Evolutionary conservation across 2,888 invertebrate genomes (phyloP), one percentile per base, ranked within the genome.

Genomic region (Lypha dubia): DNA sequence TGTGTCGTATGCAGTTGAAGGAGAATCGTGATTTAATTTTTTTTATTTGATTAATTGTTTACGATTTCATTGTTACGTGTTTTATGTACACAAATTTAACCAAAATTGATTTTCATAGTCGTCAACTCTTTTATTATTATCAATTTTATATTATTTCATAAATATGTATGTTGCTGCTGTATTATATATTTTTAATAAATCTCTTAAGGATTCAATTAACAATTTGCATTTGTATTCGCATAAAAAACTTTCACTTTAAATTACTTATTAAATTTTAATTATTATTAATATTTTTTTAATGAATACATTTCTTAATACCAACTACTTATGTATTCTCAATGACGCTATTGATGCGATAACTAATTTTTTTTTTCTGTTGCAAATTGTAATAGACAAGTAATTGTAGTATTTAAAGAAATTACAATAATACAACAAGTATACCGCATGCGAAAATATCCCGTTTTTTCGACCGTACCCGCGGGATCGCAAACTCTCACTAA

Each of bases 401-500:
- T 56, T 65, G 56, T 41, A 35, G 56, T 41, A 35, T 44, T 62
- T 1, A 51, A 60, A 35, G 17, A 32, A 56, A 75, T 46, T 68
- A 56, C 38, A 56, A 46, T 58, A 44, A 44, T 28, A 49, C 46
- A 65, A 51, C 5, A 28, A 5, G 58, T 73, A 70, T 60, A 56
- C 28, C 62, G 65, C 38, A 49, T 44, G 17, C 73, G 35, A 76
- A 74, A 58, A 65, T 70, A 87, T 88, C 88, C 90, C 90, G 91
- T 90, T 88, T 88, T 89, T 90, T 88, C 90, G 92, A 92, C 92
- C 91, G 91, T 92, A 92, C 91, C 91, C 92, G 91, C 91, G 91
- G 91, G 92, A 92, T 92, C 91, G 90, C 90, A 92, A 92, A 91
- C 91, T 92, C 92, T 92, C 92, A 92, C 92, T 92, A 89, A 92